Evolutionary conservation across 2,797 vertebrate species (phyloP).

Genomic region (Fundulus diaphanus): DNA sequence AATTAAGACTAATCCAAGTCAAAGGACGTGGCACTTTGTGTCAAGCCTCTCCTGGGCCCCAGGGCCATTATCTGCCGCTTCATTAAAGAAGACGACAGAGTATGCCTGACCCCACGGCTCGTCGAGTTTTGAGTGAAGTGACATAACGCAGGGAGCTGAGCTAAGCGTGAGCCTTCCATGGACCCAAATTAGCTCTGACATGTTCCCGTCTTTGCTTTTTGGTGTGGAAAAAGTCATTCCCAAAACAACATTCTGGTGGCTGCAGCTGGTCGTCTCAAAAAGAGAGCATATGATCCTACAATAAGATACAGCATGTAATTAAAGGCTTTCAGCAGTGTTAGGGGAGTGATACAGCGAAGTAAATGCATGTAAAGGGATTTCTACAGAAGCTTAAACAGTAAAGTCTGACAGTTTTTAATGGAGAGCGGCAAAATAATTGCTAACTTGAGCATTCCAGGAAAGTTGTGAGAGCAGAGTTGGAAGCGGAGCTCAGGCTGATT

Average conservation of each 20-base stretch:
- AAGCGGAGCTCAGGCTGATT: conserved; percentile 45
- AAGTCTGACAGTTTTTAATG: conserved; percentile 13
- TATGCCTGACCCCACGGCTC: conserved; percentile 45
- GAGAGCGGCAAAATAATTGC: conserved; percentile 39
- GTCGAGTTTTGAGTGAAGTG: conserved; percentile 49
- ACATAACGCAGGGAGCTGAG: conserved; percentile 50
- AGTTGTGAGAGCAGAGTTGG: conserved; percentile 45
- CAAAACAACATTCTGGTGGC: conserved; percentile 1
- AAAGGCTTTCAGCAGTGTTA: conserved; percentile 15
- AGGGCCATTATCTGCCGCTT: conserved; percentile 71
- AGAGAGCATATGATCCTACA: conserved; percentile 20
- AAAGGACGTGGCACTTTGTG: conserved; percentile 75
- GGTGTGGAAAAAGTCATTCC: conserved; percentile 1
- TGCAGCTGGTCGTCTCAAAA: conserved; percentile 17
- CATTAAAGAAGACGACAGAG: conserved; percentile 68
- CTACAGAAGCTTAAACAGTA: conserved; percentile 14
- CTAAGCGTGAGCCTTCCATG: conserved; percentile 33
- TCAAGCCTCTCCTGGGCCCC: conserved; percentile 63
- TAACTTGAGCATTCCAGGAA: conserved; percentile 39
- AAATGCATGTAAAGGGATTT: conserved; percentile 37
- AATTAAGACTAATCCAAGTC: conserved; percentile 80
- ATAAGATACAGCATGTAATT: conserved; percentile 24
- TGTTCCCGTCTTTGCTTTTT: conserved; percentile 22
- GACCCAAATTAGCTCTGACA: conserved; percentile 57
- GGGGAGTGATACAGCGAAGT: conserved; percentile 11